A percentile compares a stretch with the other conserved stretches of the same genome.
These are phyloP conservation scores for Tapirus indicus DNA, from an alignment of 2,797 vertebrate genomes.

Conservation along the genomic window DNA sequence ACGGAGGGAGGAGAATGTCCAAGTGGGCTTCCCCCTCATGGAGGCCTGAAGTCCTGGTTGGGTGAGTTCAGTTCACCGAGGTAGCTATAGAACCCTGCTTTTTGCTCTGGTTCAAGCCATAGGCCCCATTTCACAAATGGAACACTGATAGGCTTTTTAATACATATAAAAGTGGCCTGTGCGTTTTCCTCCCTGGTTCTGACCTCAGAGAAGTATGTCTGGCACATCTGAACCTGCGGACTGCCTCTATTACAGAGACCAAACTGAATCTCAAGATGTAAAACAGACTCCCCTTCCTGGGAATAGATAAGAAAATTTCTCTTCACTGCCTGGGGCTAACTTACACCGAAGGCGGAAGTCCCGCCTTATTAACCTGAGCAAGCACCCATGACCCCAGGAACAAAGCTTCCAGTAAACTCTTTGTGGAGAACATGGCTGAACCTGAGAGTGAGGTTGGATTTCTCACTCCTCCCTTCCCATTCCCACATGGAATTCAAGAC, in stretches of 20 bases:
- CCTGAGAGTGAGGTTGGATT: background rate
- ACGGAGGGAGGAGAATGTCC: background rate
- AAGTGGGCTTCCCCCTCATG: rapidly evolving
- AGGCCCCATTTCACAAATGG: background rate
- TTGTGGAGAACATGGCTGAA: background rate
- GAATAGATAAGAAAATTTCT: no score
- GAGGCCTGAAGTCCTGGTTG: background rate
- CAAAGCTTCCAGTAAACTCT: background rate
- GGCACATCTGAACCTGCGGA: background rate
- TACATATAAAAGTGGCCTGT: rapidly evolving
- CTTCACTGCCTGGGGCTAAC: background rate
- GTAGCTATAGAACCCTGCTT: background rate
- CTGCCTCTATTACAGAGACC: background rate
- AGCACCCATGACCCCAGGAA: no score
- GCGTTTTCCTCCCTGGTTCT: background rate
- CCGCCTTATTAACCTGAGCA: background rate
- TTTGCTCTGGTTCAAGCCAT: background rate
- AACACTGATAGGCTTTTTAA: background rate
- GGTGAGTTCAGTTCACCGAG: background rate
- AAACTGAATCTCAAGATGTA: background rate
- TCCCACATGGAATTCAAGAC: background rate
- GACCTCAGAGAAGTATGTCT: background rate
- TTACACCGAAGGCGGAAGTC: background rate
- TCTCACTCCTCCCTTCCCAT: background rate
- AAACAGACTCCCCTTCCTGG: background rate